phyloP scores from a whole-genome alignment of 2,113 vertebrate genomes.

The Phylloscopus trochilus region DNA sequence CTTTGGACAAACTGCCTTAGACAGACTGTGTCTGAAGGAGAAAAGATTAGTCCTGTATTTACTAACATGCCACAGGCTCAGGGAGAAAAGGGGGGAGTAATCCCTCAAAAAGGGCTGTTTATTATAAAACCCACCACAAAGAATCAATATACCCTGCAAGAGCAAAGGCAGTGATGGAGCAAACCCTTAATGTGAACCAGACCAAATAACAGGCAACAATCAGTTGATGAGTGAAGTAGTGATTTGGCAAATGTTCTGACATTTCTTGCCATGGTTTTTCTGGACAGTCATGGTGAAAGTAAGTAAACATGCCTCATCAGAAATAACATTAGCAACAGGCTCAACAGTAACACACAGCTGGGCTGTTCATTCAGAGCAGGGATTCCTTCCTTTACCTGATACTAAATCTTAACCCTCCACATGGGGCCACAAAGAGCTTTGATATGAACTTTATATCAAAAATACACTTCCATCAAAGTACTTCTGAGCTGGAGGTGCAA shows the following conservation, averaged over 20 bases:
- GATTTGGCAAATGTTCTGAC: slow-evolving; percentile 40
- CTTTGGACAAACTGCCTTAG: neutral
- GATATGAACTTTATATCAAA: neutral
- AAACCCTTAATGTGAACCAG: slow-evolving; percentile 54
- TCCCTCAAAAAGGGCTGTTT: slow-evolving; percentile 5
- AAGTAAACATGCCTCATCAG: slow-evolving; percentile 36
- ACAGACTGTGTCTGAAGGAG: neutral
- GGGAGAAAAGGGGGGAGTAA: neutral
- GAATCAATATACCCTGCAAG: slow-evolving; percentile 40
- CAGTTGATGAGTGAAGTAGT: slow-evolving; percentile 50
- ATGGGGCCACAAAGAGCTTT: neutral
- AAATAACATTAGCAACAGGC: slow-evolving; percentile 23
- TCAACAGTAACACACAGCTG: neutral
- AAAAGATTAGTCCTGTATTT: neutral
- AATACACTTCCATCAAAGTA: neutral
- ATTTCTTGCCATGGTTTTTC: slow-evolving; percentile 49
- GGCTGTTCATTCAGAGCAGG: neutral
- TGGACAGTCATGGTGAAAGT: slow-evolving; percentile 31
- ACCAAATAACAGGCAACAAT: neutral
- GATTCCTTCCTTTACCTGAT: neutral
- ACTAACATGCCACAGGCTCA: neutral
- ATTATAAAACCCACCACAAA: slow-evolving; percentile 34
- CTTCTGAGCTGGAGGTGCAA: neutral
- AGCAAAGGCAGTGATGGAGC: neutral
- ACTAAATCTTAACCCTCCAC: neutral